These are phyloP conservation scores for Zygogramma bicolorata DNA, from an alignment of 2,888 invertebrate species.

Conservation along the genomic window DNA sequence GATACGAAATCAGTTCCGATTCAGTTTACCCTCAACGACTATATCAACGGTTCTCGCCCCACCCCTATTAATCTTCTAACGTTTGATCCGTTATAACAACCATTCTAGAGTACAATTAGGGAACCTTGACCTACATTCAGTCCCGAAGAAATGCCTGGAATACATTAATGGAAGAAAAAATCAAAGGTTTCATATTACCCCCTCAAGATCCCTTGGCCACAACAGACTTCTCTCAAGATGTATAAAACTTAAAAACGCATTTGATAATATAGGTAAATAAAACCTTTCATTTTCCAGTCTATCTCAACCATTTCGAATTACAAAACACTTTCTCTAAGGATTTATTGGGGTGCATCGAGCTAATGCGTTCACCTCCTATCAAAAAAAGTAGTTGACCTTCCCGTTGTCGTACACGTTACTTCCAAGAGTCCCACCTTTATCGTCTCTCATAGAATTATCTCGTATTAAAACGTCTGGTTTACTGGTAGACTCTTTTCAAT, in stretches of 20 bases:
- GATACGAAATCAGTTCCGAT: too few species aligned
- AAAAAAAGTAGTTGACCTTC: conserved; percentile 11
- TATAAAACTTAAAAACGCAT: background rate
- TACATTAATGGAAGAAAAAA: conserved; percentile 20
- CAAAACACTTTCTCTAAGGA: background rate
- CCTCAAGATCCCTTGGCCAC: background rate
- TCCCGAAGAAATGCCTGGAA: conserved; percentile 18
- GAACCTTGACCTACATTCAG: conserved; percentile 19
- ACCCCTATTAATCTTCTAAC: background rate
- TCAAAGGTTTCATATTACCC: conserved; percentile 22
- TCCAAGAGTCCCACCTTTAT: background rate
- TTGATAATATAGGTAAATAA: conserved; percentile 1
- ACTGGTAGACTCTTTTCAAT: conserved; percentile 15
- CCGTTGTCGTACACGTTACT: conserved; percentile 3
- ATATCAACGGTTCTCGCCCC: too few species aligned
- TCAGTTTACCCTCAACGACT: too few species aligned
- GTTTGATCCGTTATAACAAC: background rate
- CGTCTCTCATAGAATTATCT: background rate
- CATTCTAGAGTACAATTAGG: background rate
- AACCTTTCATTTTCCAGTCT: conserved; percentile 11
- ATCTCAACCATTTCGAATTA: background rate
- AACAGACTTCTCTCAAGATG: background rate
- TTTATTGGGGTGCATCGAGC: background rate
- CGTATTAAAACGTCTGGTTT: conserved; percentile 13
- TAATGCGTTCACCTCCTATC: background rate